Percentiles rank a stretch among this genome's conserved stretches.
phyloP scores from a whole-genome alignment of 2,113 vertebrate species.

The Pseudolaguvia tuberculata region DNA sequence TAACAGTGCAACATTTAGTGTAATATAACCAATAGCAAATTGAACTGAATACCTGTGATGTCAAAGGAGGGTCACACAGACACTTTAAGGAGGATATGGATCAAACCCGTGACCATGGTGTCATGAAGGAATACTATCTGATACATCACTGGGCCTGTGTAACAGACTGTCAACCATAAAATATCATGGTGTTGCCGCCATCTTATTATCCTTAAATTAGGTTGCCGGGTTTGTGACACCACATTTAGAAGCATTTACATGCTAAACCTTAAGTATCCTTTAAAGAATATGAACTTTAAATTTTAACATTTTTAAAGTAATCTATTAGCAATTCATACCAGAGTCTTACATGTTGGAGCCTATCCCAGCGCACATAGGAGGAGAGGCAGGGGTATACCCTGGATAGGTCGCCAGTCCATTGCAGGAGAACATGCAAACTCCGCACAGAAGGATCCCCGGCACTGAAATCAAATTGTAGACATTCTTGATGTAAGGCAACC shows the following conservation, averaged over 20 bases:
- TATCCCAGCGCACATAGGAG: no score
- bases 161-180: background rate
- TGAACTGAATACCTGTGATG: no score
- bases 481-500: no score
- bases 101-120: background rate
- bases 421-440: no score
- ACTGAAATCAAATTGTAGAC: no score
- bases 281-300: slow-evolving; percentile 11
- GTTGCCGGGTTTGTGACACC: background rate
- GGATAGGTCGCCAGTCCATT: no score
- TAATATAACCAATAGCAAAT: background rate
- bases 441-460: no score
- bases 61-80: background rate
- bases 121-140: background rate
- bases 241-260: background rate
- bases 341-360: no score
- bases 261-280: background rate
- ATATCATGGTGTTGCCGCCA: background rate
- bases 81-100: background rate
- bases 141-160: no score
- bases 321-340: background rate
- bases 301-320: background rate
- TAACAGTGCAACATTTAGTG: no score
- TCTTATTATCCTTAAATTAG: background rate
- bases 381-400: no score